Evolutionary conservation across 1,140 invertebrate genomes (phyloP).

Genomic region (Bombyx mandarina): DNA sequence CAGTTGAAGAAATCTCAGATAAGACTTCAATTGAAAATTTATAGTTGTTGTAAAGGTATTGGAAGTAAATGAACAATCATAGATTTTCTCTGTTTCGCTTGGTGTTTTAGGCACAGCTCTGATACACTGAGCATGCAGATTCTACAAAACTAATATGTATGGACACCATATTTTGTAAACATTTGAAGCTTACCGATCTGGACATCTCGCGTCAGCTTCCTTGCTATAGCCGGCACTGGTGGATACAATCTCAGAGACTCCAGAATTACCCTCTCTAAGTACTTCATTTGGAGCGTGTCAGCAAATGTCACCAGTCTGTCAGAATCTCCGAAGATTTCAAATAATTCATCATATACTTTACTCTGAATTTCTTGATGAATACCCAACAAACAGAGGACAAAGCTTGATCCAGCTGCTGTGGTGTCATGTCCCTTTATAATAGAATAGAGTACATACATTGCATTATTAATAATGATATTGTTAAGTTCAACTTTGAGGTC

Average conservation of each 20-base stretch:
- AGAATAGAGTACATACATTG: too few relatives aligned
- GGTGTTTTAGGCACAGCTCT: too few relatives aligned
- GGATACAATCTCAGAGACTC: slow-evolving; percentile 88
- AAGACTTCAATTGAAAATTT: too few relatives aligned
- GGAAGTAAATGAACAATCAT: too few relatives aligned
- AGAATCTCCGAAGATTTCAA: slow-evolving; percentile 86
- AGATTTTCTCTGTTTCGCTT: too few relatives aligned
- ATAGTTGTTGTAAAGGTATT: too few relatives aligned
- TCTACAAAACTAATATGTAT: too few relatives aligned
- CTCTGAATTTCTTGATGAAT: slow-evolving; percentile 82
- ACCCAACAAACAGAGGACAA: slow-evolving; percentile 87
- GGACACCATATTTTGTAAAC: too few relatives aligned
- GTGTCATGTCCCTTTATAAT: slow-evolving; percentile 83
- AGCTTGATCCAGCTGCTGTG: slow-evolving; percentile 87
- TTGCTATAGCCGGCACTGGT: slow-evolving; percentile 85
- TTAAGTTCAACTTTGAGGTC: background rate
- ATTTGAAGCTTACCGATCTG: too few relatives aligned
- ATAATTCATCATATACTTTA: slow-evolving; percentile 84
- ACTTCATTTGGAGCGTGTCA: slow-evolving; percentile 86
- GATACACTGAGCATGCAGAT: too few relatives aligned
- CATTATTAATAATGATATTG: too few relatives aligned
- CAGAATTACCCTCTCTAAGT: slow-evolving; percentile 87
- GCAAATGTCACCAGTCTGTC: slow-evolving; percentile 81
- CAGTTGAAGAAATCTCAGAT: too few relatives aligned
- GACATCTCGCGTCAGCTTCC: slow-evolving; percentile 50